Conservation (phyloP, 2,888 invertebrate genomes). For the Epirrita christyi region DNA sequence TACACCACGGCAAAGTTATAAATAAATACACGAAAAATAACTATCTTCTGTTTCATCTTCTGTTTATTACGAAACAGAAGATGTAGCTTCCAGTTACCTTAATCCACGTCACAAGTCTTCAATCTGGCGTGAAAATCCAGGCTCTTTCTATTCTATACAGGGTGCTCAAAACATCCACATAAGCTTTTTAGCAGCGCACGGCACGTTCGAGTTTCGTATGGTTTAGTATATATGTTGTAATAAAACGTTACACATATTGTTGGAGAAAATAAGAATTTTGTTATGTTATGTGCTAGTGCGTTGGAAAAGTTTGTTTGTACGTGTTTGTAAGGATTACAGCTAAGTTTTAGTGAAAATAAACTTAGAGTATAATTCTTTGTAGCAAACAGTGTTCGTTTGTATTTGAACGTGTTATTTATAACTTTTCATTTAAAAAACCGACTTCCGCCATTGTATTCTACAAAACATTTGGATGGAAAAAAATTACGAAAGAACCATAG, state of each 20-base stretch:
- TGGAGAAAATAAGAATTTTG: constrained; percentile 35
- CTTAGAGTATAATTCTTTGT: constrained; percentile 20
- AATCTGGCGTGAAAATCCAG: constrained; percentile 60
- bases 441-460: too few relatives aligned
- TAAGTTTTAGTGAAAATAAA: constrained; percentile 19
- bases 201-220: constrained; percentile 49
- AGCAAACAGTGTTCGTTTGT: constrained; percentile 13
- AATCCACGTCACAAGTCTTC: constrained; percentile 45
- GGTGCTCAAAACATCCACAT: constrained; percentile 49
- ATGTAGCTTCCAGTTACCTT: constrained; percentile 23
- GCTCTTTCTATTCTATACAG: constrained; percentile 54
- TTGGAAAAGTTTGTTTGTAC: constrained; percentile 8
- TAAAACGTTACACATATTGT: constrained; percentile 41
- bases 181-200: constrained; percentile 53
- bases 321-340: constrained; percentile 19
- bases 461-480: too few relatives aligned
- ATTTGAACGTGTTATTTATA: constrained; percentile 12
- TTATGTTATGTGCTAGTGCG: constrained; percentile 19
- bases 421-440: too few relatives aligned
- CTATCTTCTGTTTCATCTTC: too few relatives aligned
- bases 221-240: constrained; percentile 40
- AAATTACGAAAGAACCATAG: too few relatives aligned
- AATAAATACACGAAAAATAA: too few relatives aligned
- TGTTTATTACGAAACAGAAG: not conserved
- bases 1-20: too few relatives aligned